These are phyloP conservation scores for Furcula furcula DNA, from an alignment of 2,888 invertebrate species.

Conservation along the genomic window DNA sequence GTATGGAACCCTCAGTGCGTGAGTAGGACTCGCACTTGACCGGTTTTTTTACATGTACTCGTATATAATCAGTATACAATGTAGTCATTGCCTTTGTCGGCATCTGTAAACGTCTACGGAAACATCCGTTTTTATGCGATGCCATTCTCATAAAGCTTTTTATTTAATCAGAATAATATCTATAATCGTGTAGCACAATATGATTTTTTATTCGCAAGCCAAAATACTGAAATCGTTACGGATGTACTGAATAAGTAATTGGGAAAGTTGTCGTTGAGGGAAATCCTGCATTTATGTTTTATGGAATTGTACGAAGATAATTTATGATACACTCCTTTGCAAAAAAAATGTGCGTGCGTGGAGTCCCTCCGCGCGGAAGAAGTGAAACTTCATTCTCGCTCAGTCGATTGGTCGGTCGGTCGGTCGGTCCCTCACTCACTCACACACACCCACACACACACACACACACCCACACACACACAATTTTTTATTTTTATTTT, in stretches of 20 bases:
- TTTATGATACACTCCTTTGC: too few species aligned
- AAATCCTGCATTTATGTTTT: constrained; percentile 1
- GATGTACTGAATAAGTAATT: not conserved
- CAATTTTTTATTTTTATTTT: too few species aligned
- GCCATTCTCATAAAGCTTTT: not conserved
- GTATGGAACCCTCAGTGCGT: too few species aligned
- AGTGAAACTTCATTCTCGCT: too few species aligned
- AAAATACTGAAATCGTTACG: not conserved
- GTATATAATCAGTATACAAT: not conserved
- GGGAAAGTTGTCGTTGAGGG: not conserved
- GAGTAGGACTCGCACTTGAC: too few species aligned
- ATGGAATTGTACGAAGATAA: constrained; percentile 8
- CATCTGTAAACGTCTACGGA: not conserved
- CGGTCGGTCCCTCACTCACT: too few species aligned
- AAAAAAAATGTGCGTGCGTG: too few species aligned
- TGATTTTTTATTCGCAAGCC: not conserved
- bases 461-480: too few species aligned
- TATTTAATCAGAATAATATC: constrained; percentile 1
- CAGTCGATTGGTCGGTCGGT: too few species aligned
- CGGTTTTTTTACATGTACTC: not conserved
- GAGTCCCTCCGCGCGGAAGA: too few species aligned
- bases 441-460: too few species aligned
- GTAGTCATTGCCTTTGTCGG: not conserved
- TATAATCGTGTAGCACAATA: not conserved
- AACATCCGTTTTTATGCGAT: not conserved